A percentile compares a stretch with the other conserved stretches of the same genome.
Conservation (phyloP, 2,113 vertebrate species). For the Ranitomeya imitator region DNA sequence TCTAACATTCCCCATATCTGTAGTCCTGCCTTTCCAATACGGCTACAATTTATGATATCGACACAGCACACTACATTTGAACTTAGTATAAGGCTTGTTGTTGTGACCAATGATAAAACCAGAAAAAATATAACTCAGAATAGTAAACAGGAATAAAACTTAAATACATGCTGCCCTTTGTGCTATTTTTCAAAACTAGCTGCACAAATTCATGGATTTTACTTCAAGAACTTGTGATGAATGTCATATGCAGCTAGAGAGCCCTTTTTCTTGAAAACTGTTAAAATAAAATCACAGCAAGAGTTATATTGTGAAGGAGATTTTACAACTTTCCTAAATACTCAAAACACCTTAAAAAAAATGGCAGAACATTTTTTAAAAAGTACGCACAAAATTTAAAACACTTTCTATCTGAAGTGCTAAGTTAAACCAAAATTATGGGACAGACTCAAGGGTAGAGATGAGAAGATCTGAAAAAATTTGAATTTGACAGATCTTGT, state of each 20-base stretch:
- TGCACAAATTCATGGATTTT: slow-evolving; percentile 55
- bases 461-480: too few relatives aligned
- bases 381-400: neutral
- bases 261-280: slow-evolving; percentile 3
- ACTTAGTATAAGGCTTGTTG: neutral
- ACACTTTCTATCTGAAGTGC: neutral
- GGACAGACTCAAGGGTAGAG: neutral
- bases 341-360: neutral
- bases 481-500: too few relatives aligned
- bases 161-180: slow-evolving; percentile 46
- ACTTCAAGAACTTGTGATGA: slow-evolving; percentile 50
- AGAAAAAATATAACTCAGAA: slow-evolving; percentile 27
- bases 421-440: neutral
- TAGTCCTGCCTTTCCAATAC: neutral
- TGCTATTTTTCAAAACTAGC: slow-evolving; percentile 50
- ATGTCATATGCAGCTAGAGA: slow-evolving; percentile 19
- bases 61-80: slow-evolving; percentile 24
- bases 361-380: neutral
- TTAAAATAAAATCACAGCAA: neutral
- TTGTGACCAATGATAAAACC: slow-evolving; percentile 31
- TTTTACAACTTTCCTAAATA: neutral
- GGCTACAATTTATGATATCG: slow-evolving; percentile 40
- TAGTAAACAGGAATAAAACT: slow-evolving; percentile 43
- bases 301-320: neutral
- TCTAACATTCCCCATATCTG: neutral